These are phyloP conservation scores for Eciton burchellii DNA, from an alignment of 1,140 invertebrate species.

Conservation along the genomic window DNA sequence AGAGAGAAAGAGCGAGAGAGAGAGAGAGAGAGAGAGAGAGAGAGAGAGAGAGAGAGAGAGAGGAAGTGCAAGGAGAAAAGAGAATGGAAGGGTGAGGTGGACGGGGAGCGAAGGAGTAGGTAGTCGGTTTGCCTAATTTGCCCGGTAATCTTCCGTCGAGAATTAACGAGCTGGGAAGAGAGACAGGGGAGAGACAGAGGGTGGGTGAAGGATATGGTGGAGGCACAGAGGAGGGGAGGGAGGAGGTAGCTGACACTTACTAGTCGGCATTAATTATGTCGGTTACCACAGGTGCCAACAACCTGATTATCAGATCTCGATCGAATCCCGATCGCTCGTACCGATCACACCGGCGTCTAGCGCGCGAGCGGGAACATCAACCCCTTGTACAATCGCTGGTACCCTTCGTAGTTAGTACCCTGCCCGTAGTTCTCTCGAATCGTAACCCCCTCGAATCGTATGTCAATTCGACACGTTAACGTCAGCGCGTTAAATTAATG, in stretches of 20 bases:
- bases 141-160: slow-evolving; percentile 66
- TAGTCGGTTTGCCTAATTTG: slow-evolving; percentile 66
- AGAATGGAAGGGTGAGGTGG: not conserved
- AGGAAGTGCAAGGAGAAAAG: not conserved
- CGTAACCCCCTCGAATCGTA: not conserved
- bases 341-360: slow-evolving; percentile 70
- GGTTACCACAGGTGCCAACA: slow-evolving; percentile 84
- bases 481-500: not conserved
- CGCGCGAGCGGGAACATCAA: slow-evolving; percentile 1
- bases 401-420: not conserved
- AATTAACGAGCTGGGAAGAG: slow-evolving; percentile 66
- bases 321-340: slow-evolving; percentile 79
- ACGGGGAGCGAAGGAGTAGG: not conserved
- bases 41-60: too few relatives aligned
- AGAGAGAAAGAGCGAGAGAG: not conserved
- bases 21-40: not conserved
- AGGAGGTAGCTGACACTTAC: slow-evolving; percentile 67
- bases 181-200: not conserved
- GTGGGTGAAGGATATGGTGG: not conserved
- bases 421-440: not conserved
- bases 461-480: not conserved
- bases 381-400: not conserved
- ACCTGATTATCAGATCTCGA: slow-evolving; percentile 84
- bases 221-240: not conserved
- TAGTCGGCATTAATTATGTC: slow-evolving; percentile 82